These are phyloP conservation scores for Cuculus canorus DNA, from an alignment of 2,797 vertebrate species.

Conservation along the genomic window DNA sequence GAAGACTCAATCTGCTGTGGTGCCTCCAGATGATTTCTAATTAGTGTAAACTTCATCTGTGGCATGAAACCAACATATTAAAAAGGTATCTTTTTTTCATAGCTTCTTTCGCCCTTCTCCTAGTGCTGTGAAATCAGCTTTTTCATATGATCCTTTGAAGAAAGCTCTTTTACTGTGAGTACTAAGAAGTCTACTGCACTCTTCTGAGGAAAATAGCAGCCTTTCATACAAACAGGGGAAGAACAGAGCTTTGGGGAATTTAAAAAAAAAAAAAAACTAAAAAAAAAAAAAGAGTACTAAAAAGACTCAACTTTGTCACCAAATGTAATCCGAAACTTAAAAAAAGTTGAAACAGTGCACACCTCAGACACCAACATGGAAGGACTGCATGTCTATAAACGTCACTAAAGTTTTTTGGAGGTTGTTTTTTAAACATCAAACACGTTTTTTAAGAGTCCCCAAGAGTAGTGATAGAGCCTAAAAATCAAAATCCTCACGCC, in stretches of 20 bases:
- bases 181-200: neutral
- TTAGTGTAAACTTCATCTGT: conserved; percentile 72
- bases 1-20: conserved; percentile 73
- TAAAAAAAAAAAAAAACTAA: too few species aligned
- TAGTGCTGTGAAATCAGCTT: conserved; percentile 13
- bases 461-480: neutral
- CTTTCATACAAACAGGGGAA: neutral
- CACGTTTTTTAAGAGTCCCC: neutral
- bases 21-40: conserved; percentile 77
- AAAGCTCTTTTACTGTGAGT: neutral
- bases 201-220: neutral
- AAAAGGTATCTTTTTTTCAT: neutral
- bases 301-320: neutral
- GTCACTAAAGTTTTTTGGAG: neutral
- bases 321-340: neutral
- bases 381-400: neutral
- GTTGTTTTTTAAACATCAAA: neutral
- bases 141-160: conserved; percentile 22
- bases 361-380: neutral
- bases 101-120: neutral
- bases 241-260: neutral
- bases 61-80: conserved; percentile 35
- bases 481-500: neutral
- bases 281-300: too few species aligned
- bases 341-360: neutral